Conservation (phyloP, 1,140 invertebrate genomes). For the Micrasema longulum region DNA sequence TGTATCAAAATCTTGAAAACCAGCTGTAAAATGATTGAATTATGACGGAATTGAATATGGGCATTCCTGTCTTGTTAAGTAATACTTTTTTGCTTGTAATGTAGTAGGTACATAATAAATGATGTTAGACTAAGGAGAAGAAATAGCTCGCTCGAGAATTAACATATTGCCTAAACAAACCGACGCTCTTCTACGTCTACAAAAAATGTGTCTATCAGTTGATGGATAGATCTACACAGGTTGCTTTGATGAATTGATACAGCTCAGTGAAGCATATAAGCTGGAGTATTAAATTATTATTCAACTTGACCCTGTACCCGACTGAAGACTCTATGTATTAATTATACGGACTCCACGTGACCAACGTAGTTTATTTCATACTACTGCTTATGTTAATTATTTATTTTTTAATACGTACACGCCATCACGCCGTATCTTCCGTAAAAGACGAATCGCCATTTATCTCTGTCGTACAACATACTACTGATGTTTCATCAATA, state of each 20-base stretch:
- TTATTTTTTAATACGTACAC: not conserved
- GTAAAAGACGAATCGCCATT: too few species aligned
- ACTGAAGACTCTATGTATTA: conserved; percentile 21
- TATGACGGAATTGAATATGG: conserved; percentile 28
- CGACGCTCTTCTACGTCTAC: conserved; percentile 15
- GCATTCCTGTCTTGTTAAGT: conserved; percentile 31
- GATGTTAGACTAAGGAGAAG: conserved; percentile 11
- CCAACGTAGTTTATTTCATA: conserved; percentile 8
- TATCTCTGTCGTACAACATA: too few species aligned
- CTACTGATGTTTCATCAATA: too few species aligned
- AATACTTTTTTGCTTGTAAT: conserved; percentile 37
- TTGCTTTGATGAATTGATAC: conserved; percentile 32
- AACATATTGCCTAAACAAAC: conserved; percentile 42
- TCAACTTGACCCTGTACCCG: conserved; percentile 30
- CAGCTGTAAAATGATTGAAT: conserved; percentile 12
- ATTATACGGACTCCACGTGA: conserved; percentile 21
- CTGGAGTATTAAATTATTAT: conserved; percentile 32
- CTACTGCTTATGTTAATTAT: not conserved
- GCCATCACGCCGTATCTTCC: too few species aligned
- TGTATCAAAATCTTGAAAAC: conserved; percentile 1
- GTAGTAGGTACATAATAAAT: conserved; percentile 35
- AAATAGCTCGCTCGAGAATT: conserved; percentile 33
- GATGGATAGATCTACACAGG: conserved; percentile 35
- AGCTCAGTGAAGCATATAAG: conserved; percentile 23
- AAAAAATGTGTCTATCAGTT: conserved; percentile 37